Base-by-base conservation (phyloP, 2,888 invertebrate genomes). In the Chloroclysta siterata region DNA sequence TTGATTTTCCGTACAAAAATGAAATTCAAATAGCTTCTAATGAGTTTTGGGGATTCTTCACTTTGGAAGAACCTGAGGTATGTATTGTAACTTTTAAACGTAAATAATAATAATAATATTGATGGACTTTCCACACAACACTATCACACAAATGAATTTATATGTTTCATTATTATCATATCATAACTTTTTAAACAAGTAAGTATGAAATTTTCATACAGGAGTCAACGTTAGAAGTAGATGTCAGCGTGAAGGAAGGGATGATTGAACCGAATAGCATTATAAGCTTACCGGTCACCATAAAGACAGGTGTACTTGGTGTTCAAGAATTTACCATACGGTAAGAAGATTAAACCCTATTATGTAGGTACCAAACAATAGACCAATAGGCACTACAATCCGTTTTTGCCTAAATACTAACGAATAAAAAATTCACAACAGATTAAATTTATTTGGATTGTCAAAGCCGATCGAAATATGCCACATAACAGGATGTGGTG, bases 1-100 rank as follows among this genome's bases (percentile, higher is more conserved):
- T 95, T 15, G 94, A 94, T 71, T 94, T 86, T 67, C 81, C 90
- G 0, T 95, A 95, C 68, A 80, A 83, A 14, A 77, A 91, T 51
- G 87, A 89, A n/a, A 83, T 95, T 42, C 74, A 72, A 8, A 72
- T 95, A 11, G 79, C 79, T 7, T 94, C 94, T 63, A 83, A 85
- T 29, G 87, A 92, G 36, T 85, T 93, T 68, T 86, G 88, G 68
- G 95, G 80, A 60, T 81, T 80, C 65, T 83, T 81, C 46, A 82
- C 76, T 46, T 57, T 82, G 51, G 77, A 75, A 47, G 75, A 81
- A 22, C 60, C 70, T 7, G 63, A 48, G 47, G 65, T 69, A 60
- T 29, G 10, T 47, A 50, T 51, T 56, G 8, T 10, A 7, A 11
- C 14, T 11, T n/a, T n/a, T n/a, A n/a, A n/a, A n/a, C n/a, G n/a